phyloP scores from a whole-genome alignment of 92 coral and sea anemone species.

The Plumapathes pennacea region DNA sequence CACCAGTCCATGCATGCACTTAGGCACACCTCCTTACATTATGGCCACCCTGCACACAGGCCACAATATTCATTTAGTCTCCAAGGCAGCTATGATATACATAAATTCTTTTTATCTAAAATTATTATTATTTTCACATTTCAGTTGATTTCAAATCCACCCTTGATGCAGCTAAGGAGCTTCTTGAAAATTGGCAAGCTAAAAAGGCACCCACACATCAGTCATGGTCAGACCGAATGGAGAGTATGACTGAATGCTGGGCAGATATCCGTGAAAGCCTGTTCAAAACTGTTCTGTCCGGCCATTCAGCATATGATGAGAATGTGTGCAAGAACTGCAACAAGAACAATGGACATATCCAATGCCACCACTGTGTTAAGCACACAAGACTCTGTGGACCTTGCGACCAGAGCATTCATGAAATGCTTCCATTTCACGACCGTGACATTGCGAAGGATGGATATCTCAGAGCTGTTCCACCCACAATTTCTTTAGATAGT shows the following conservation, averaged over 20 bases:
- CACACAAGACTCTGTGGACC: background rate
- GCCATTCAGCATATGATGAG: background rate
- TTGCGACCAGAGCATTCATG: background rate
- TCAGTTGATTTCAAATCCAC: background rate
- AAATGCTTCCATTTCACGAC: conserved; percentile 1
- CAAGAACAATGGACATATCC: background rate
- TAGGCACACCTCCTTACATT: no score
- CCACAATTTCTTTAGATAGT: background rate
- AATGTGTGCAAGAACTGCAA: background rate
- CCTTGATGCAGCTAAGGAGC: background rate
- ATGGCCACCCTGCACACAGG: no score
- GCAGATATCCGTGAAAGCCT: background rate
- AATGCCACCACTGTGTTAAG: background rate
- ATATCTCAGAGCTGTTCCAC: background rate
- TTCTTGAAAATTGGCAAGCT: background rate
- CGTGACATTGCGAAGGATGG: background rate
- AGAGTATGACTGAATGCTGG: background rate
- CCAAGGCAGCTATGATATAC: no score
- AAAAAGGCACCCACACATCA: background rate
- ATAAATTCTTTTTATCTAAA: no score
- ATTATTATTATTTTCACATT: background rate
- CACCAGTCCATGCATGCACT: no score
- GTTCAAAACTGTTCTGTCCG: background rate
- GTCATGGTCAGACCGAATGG: background rate
- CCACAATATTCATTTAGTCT: no score